These are phyloP conservation scores for Globia sparganii DNA, from an alignment of 2,888 invertebrate species.

Conservation along the genomic window DNA sequence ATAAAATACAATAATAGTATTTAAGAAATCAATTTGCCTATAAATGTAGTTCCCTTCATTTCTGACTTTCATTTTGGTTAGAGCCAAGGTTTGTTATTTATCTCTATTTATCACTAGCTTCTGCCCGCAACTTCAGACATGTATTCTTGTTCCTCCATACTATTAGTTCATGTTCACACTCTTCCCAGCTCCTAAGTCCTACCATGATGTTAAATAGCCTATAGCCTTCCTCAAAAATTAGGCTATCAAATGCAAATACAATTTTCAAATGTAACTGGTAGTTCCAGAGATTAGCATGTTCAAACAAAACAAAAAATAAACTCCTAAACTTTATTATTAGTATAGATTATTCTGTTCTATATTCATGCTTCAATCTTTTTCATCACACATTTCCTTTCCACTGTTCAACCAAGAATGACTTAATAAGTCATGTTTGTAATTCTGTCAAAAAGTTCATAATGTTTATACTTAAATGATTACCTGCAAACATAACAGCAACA, in stretches of 20 bases:
- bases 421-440: not conserved
- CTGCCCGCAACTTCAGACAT: too few species aligned
- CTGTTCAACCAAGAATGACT: not conserved
- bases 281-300: too few species aligned
- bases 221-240: too few species aligned
- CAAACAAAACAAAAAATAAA: not conserved
- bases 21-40: not conserved
- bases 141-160: too few species aligned
- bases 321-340: not conserved
- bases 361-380: not conserved
- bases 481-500: conserved; percentile 99
- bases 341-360: not conserved
- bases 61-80: too few species aligned
- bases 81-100: not conserved
- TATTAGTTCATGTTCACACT: too few species aligned
- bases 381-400: not conserved
- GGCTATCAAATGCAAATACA: too few species aligned
- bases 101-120: too few species aligned
- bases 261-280: too few species aligned
- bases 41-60: not conserved
- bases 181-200: too few species aligned
- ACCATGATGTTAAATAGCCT: too few species aligned
- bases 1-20: not conserved
- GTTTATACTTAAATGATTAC: conserved; percentile 72
- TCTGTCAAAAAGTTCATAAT: not conserved